Conservation (phyloP, 2,888 invertebrate genomes). For the Philereme vetulata region DNA sequence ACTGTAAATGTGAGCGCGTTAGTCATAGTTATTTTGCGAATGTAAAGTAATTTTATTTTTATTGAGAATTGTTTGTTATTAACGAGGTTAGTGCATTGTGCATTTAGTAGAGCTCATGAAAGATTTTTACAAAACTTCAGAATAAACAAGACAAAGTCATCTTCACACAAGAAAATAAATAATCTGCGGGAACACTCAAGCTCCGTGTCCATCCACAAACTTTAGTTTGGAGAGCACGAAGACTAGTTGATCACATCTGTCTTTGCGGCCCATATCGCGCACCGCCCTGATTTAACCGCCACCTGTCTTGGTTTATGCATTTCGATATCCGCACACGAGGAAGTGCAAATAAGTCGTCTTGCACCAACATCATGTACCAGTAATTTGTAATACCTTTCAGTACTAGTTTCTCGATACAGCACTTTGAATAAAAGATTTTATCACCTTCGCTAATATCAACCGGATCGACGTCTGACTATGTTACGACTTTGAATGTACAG, state of each 20-base stretch:
- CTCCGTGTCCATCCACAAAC: constrained; percentile 1
- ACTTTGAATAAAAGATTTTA: constrained; percentile 28
- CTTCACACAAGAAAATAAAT: no score
- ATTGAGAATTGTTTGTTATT: no score
- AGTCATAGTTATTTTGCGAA: no score
- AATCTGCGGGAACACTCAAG: not conserved
- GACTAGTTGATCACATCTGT: constrained; percentile 55
- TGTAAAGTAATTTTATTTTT: no score
- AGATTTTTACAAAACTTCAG: no score
- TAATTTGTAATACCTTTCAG: constrained; percentile 35
- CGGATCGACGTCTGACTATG: constrained; percentile 26
- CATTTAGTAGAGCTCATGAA: no score
- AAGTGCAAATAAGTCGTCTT: constrained; percentile 50
- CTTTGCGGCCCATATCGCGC: constrained; percentile 67
- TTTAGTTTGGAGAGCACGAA: constrained; percentile 2
- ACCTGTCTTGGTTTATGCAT: constrained; percentile 70
- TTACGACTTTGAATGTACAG: constrained; percentile 31
- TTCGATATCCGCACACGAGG: constrained; percentile 63
- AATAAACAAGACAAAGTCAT: no score
- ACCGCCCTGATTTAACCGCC: constrained; percentile 66
- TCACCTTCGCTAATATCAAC: constrained; percentile 29
- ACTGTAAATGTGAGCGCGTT: not conserved
- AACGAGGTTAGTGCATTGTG: no score
- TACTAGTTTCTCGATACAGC: constrained; percentile 32
- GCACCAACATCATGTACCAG: constrained; percentile 35